phyloP scores from a whole-genome alignment of 2,888 invertebrate genomes.

The Dicranocentrus wangi region DNA sequence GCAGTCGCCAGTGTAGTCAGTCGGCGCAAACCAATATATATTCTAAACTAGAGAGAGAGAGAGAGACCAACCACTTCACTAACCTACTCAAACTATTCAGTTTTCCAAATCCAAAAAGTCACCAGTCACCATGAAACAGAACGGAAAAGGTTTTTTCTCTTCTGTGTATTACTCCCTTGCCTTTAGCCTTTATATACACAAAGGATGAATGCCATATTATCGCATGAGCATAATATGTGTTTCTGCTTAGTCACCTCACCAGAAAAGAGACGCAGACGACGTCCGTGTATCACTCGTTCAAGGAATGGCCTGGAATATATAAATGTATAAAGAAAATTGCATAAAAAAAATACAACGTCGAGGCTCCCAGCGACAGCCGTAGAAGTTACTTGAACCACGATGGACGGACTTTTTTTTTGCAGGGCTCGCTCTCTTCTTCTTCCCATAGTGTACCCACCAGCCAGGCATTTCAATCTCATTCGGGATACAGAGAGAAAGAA shows the following conservation, averaged over 20 bases:
- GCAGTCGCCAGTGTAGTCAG: slow-evolving; percentile 33
- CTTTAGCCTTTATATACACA: too few species aligned
- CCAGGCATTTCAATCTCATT: neutral
- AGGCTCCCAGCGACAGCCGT: slow-evolving; percentile 30
- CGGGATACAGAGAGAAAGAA: neutral
- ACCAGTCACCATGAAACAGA: slow-evolving; percentile 25
- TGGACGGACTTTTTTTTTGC: slow-evolving; percentile 11
- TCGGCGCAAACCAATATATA: slow-evolving; percentile 27
- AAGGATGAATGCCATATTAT: too few species aligned
- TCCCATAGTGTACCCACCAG: too few species aligned
- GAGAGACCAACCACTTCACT: slow-evolving; percentile 17
- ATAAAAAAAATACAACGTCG: slow-evolving; percentile 24
- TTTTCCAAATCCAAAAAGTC: slow-evolving; percentile 34
- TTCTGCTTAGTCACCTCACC: too few species aligned
- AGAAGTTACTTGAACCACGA: slow-evolving; percentile 18
- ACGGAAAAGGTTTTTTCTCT: neutral
- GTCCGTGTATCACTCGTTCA: slow-evolving; percentile 14
- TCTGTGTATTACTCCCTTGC: too few species aligned
- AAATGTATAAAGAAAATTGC: slow-evolving; percentile 18
- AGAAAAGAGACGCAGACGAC: too few species aligned
- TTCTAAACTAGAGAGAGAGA: too few species aligned
- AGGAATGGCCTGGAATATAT: slow-evolving; percentile 18
- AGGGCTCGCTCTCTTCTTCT: too few species aligned
- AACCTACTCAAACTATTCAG: slow-evolving; percentile 14
- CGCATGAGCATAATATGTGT: too few species aligned